Base-by-base conservation (phyloP, 2,888 invertebrate genomes). In the Lasioglossum villosulum region DNA sequence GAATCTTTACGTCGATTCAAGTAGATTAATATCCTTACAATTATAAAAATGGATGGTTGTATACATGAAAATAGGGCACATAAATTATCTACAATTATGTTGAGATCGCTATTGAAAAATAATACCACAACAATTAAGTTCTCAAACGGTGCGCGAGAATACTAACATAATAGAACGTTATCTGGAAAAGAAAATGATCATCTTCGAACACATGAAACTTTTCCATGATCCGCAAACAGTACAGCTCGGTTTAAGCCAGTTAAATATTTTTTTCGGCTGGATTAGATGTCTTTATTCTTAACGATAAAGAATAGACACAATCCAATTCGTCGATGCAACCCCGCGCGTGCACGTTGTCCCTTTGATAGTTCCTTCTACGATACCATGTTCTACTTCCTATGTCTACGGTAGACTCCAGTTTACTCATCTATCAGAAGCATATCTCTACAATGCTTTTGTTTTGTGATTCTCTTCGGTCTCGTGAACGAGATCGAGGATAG, bases 281-380 rank as follows among this genome's bases (percentile, higher is more conserved):
- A 95, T 95, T 95, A 94, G 90, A 94, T 93, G 96, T 96, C 96
- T 96, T 96, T 95, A 96, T 96, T 96, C 96, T 96, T 96, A 96
- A 95, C 96, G 95, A 94, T 96, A 95, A 96, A 96, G 96, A 96
- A 96, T 96, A 96, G 96, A 96, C 96, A 96, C 96, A 96, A 96
- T 96, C 96, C 92, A 23, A 84, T 89, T 91, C 75, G 88, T 88
- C 90, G 89, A 89, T 82, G 87, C 63, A 89, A 37, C 23, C 37
- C 68, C 68, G 34, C 34, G 34, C 68, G 89, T 93, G 86, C 88
- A 84, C 84, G 80, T 89, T 71, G 79, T 76, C 81, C 37, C 37
- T 88, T 86, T 80, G 79, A 52, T 87, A 87, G 81, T 83, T 86
- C 77, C 39, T 77, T 87, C 77, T 75, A 85, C 80, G 82, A 80